These are phyloP conservation scores for Neolamprologus sp. DNA, from an alignment of 2,113 vertebrate genomes.

Conservation along the genomic window DNA sequence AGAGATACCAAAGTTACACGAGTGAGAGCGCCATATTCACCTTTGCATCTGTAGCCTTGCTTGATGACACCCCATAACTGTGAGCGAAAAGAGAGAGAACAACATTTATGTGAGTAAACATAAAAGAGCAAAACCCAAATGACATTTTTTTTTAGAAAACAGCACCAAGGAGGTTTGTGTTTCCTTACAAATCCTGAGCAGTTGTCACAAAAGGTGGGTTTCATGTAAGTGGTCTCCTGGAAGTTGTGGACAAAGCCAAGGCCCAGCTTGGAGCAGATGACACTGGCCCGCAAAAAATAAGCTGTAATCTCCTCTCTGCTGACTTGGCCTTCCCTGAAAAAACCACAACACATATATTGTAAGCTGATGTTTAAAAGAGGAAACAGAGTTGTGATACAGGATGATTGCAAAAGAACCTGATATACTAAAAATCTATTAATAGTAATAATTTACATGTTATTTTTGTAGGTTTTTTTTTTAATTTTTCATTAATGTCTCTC, in stretches of 20 bases:
- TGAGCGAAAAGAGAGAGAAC: conserved; percentile 16
- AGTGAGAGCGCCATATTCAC: conserved; percentile 58
- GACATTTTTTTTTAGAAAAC: not conserved
- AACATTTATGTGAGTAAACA: not conserved
- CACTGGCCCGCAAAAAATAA: conserved; percentile 94
- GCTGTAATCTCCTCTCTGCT: conserved; percentile 93
- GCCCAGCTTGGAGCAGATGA: conserved; percentile 92
- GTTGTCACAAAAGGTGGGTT: conserved; percentile 96
- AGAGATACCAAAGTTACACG: not conserved
- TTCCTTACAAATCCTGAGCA: conserved; percentile 93
- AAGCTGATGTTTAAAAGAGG: not conserved
- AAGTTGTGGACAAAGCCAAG: conserved; percentile 93
- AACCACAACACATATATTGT: not conserved
- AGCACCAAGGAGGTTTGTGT: not conserved
- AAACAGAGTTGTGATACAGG: not conserved
- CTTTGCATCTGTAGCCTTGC: conserved; percentile 92
- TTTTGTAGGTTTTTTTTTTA: fast-evolving
- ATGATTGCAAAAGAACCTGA: not conserved
- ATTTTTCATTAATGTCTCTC: not conserved
- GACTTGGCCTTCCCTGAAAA: conserved; percentile 83
- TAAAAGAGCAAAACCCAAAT: not conserved
- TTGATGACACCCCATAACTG: conserved; percentile 97
- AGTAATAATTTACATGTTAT: not conserved
- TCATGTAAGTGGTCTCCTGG: conserved; percentile 93
- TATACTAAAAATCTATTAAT: not conserved